Percentiles rank a stretch among this genome's conserved stretches.
Conservation (phyloP, 2,113 vertebrate species). For the Mus pahari region DNA sequence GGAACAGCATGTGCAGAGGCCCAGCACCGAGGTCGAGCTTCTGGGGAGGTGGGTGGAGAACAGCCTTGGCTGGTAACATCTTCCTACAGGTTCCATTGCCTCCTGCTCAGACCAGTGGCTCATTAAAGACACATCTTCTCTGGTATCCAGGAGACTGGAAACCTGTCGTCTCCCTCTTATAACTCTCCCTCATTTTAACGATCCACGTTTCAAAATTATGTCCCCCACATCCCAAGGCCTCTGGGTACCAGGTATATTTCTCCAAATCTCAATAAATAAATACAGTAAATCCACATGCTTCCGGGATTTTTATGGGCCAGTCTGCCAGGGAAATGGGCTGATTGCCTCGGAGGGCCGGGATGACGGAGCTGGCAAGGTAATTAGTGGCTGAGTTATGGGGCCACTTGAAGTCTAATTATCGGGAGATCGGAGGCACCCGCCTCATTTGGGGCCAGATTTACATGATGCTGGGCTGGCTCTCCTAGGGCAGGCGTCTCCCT, state of each 20-base stretch:
- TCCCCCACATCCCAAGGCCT: slow-evolving; percentile 35
- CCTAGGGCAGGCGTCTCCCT: rapidly evolving
- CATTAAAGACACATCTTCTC: not conserved
- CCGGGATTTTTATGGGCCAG: slow-evolving; percentile 71
- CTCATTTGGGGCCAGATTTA: slow-evolving; percentile 56
- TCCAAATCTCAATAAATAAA: slow-evolving; percentile 76
- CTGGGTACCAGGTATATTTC: slow-evolving; percentile 65
- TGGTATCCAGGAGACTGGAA: not conserved
- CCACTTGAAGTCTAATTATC: slow-evolving; percentile 77
- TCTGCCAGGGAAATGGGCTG: slow-evolving; percentile 73
- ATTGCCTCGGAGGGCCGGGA: slow-evolving; percentile 41
- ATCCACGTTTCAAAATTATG: slow-evolving; percentile 70
- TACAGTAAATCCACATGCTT: slow-evolving; percentile 72
- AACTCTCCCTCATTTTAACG: slow-evolving; percentile 64
- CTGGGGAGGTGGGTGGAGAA: not conserved
- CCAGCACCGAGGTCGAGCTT: not conserved
- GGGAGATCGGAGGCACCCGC: not conserved
- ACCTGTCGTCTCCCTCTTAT: not conserved
- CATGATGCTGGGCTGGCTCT: not conserved
- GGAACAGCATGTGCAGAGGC: not conserved
- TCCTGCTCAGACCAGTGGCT: not conserved
- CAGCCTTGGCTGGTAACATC: rapidly evolving
- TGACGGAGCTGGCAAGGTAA: not conserved
- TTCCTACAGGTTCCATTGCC: rapidly evolving
- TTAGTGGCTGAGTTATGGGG: slow-evolving; percentile 75